Conservation (phyloP, 2,797 vertebrate genomes). For the Darevskia nairensis region DNA sequence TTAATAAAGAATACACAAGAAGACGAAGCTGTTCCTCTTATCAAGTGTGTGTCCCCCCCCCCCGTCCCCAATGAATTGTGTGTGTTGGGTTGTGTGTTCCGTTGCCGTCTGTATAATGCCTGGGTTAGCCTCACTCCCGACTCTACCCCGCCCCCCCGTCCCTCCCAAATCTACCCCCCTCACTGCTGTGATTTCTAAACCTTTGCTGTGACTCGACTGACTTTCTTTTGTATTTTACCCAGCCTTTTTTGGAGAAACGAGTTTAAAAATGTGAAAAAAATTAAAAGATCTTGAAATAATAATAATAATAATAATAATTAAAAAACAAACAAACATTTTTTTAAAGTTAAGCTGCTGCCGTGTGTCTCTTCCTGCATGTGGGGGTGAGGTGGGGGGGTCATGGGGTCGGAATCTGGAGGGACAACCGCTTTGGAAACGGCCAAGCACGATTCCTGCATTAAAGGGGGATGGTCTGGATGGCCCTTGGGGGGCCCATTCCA, state of each 20-base stretch:
- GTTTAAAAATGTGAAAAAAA: slow-evolving; percentile 80
- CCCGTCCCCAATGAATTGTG: slow-evolving; percentile 76
- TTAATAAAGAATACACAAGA: slow-evolving; percentile 72
- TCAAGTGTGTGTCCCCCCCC: too few species aligned
- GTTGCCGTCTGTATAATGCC: slow-evolving; percentile 76
- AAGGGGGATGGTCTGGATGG: background rate
- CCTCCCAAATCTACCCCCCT: background rate
- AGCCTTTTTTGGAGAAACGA: slow-evolving; percentile 88
- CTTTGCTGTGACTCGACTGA: slow-evolving; percentile 85
- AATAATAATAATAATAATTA: background rate
- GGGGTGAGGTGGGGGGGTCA: background rate
- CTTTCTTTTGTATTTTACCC: slow-evolving; percentile 91
- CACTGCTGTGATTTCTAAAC: slow-evolving; percentile 93
- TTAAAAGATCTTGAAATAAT: slow-evolving; percentile 89
- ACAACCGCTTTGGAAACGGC: too few species aligned
- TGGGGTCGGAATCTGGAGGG: background rate
- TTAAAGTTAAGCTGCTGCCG: slow-evolving; percentile 82
- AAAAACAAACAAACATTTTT: slow-evolving; percentile 70
- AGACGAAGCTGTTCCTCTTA: slow-evolving; percentile 66
- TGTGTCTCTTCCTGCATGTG: background rate
- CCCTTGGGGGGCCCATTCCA: too few species aligned
- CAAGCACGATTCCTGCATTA: too few species aligned
- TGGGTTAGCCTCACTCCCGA: slow-evolving; percentile 52
- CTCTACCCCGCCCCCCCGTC: too few species aligned
- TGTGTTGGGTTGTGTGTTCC: slow-evolving; percentile 82